Conservation (phyloP, 2,797 vertebrate species). For the Pangasius macronema region DNA sequence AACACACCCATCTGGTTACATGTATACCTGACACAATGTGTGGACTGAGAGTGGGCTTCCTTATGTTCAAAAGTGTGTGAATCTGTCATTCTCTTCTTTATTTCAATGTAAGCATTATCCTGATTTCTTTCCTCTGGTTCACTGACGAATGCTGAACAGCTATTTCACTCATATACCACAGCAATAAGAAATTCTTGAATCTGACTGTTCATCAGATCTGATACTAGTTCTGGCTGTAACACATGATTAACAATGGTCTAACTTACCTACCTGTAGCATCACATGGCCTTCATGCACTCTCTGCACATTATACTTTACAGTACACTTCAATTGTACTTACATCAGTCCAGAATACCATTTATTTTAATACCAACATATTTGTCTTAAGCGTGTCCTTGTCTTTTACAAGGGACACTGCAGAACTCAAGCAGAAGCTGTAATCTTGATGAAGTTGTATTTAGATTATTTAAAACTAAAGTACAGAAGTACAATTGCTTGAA, state of each 20-base stretch:
- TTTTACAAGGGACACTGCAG: not conserved
- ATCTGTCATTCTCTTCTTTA: not conserved
- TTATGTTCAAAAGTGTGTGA: not conserved
- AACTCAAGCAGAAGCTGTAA: not conserved
- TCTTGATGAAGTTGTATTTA: not conserved
- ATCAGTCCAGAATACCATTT: not conserved
- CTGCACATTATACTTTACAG: not conserved
- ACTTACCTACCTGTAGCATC: not conserved
- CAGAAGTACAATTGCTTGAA: not conserved
- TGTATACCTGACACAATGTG: not conserved
- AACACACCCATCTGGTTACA: not conserved
- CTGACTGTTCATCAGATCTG: not conserved
- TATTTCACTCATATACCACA: not conserved
- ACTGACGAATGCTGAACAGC: not conserved
- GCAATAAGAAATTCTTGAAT: not conserved
- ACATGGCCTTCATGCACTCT: not conserved
- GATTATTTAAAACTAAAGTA: not conserved
- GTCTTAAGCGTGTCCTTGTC: not conserved
- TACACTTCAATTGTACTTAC: not conserved
- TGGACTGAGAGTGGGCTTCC: not conserved
- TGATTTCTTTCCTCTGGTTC: not conserved
- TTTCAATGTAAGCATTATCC: not conserved
- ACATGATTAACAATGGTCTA: not conserved
- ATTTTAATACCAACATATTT: not conserved
- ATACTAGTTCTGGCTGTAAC: not conserved